phyloP scores from a whole-genome alignment of 2,888 invertebrate genomes.

The Ephialtes manifestator region DNA sequence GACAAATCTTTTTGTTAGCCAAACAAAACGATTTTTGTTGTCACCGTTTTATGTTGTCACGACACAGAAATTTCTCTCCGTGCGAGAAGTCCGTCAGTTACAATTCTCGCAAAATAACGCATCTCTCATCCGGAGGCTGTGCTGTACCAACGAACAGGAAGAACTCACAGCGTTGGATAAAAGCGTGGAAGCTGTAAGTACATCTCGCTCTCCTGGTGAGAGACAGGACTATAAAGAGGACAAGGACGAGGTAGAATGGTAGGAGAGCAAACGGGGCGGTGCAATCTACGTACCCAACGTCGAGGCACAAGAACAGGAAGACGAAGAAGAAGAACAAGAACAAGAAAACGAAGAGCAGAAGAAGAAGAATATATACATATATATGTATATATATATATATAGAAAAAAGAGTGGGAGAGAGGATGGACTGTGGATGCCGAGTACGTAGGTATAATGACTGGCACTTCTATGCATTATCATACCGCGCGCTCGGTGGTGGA shows the following conservation, averaged over 20 bases:
- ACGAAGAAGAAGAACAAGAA: slow-evolving; percentile 31
- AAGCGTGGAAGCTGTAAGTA: slow-evolving; percentile 51
- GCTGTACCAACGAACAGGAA: slow-evolving; percentile 21
- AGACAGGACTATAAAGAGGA: slow-evolving; percentile 43
- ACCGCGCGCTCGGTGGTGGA: slow-evolving; percentile 71
- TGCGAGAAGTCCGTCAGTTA: not conserved
- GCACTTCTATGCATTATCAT: slow-evolving; percentile 86
- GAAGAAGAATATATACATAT: slow-evolving; percentile 34
- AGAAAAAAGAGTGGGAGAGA: slow-evolving; percentile 45
- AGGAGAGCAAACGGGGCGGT: slow-evolving; percentile 76
- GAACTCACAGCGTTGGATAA: slow-evolving; percentile 18
- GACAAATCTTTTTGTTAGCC: too few species aligned
- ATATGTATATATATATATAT: slow-evolving; percentile 29
- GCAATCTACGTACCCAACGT: slow-evolving; percentile 79
- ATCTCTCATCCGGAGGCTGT: slow-evolving; percentile 14
- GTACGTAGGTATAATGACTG: slow-evolving; percentile 82
- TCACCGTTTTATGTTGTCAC: too few species aligned
- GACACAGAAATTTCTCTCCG: too few species aligned
- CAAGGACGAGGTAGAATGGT: slow-evolving; percentile 63
- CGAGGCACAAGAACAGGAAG: slow-evolving; percentile 38
- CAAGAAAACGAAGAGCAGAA: not conserved
- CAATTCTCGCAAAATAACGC: slow-evolving; percentile 22
- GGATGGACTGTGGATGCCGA: slow-evolving; percentile 70
- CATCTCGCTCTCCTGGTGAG: slow-evolving; percentile 51
- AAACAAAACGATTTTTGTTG: too few species aligned